These are phyloP conservation scores for Sphecodes monilicornis DNA, from an alignment of 2,888 invertebrate species.

Conservation along the genomic window DNA sequence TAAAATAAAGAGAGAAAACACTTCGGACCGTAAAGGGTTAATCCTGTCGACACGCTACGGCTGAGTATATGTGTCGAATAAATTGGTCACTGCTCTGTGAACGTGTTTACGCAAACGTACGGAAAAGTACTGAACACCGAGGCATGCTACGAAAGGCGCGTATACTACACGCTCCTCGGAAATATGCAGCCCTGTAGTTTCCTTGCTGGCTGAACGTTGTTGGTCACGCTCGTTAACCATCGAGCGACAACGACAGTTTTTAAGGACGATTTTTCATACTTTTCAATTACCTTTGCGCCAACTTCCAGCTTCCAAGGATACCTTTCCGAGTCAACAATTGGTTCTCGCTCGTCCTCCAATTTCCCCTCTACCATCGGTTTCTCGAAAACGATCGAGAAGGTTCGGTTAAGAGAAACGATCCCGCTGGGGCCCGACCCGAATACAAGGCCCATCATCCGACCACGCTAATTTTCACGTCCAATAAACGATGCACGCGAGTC, in stretches of 20 bases:
- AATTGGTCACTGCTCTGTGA: neutral
- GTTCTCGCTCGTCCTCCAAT: neutral
- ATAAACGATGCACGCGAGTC: slow-evolving; percentile 30
- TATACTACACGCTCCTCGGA: neutral
- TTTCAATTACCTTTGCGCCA: neutral
- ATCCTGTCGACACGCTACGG: neutral
- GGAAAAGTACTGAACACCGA: neutral
- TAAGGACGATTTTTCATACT: neutral
- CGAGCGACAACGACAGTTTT: neutral
- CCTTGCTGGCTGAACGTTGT: neutral
- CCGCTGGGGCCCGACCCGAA: slow-evolving; percentile 12
- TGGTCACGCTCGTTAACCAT: neutral
- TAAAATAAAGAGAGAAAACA: no score
- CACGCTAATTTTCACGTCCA: slow-evolving; percentile 60
- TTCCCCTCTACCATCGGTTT: neutral
- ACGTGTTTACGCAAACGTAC: neutral
- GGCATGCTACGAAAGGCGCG: neutral
- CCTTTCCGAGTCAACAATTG: neutral
- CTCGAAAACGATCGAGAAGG: neutral
- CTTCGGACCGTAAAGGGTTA: no score
- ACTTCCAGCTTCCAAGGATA: neutral
- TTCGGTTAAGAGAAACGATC: neutral
- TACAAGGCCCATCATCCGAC: neutral
- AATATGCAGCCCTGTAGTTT: neutral
- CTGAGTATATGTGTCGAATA: neutral